Conservation (phyloP, 2,888 invertebrate genomes). For the Hirudinaria manillensis region DNA sequence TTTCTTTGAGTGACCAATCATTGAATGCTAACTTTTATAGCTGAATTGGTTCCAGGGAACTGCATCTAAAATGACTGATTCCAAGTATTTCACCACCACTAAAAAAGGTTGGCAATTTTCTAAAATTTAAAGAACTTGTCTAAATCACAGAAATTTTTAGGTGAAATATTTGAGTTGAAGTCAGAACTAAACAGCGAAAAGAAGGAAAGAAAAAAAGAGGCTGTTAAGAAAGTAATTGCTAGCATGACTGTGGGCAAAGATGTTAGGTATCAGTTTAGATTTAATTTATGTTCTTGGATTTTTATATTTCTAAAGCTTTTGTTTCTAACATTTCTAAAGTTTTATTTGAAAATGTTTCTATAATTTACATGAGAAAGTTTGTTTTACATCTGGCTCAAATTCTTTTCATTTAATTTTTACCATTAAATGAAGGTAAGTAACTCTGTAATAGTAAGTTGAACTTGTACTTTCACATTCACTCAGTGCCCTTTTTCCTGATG, state of each 20-base stretch:
- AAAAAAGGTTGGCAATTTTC: constrained; percentile 69
- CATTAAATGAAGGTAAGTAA: constrained; percentile 5
- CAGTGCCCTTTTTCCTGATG: constrained; percentile 91
- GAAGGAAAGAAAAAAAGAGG: constrained; percentile 98
- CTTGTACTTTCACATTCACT: neutral
- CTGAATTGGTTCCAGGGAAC: constrained; percentile 31
- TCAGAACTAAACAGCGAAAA: constrained; percentile 98
- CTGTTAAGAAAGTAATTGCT: constrained; percentile 98
- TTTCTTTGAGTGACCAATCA: neutral
- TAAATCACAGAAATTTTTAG: constrained; percentile 44
- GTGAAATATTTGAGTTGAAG: constrained; percentile 97
- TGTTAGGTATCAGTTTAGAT: constrained; percentile 60
- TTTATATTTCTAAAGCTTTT: neutral
- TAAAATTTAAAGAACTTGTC: neutral
- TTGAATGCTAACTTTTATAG: constrained; percentile 9
- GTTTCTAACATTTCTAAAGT: neutral
- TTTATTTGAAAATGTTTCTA: too few relatives aligned
- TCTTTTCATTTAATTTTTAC: too few relatives aligned
- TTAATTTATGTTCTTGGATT: neutral
- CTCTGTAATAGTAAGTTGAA: neutral
- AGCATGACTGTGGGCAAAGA: constrained; percentile 99
- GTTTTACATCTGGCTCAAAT: too few relatives aligned
- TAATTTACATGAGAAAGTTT: too few relatives aligned
- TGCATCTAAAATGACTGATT: constrained; percentile 79
- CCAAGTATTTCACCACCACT: constrained; percentile 98